Evolutionary conservation across 2,113 vertebrate species (phyloP).

Genomic region (Forbesichthys agassizii): DNA sequence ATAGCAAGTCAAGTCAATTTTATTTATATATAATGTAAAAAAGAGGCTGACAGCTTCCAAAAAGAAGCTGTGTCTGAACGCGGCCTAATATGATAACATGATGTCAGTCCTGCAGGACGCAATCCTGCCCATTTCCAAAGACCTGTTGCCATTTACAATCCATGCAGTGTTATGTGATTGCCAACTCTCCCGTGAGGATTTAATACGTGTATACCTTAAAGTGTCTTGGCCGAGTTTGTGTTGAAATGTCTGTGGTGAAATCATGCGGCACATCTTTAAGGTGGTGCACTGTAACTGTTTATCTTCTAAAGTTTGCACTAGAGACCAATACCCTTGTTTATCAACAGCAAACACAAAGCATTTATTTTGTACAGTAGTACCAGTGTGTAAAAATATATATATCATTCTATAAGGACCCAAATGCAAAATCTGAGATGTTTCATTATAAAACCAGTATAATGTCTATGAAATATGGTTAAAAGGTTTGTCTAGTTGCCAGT

Average conservation of each 20-base stretch:
- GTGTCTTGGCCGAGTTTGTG: slow-evolving; percentile 25
- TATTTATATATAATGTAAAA: too few species aligned
- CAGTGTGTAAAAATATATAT: background rate
- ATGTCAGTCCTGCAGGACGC: background rate
- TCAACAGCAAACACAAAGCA: slow-evolving; percentile 32
- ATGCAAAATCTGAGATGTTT: background rate
- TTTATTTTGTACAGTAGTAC: slow-evolving; percentile 1
- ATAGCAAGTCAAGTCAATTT: too few species aligned
- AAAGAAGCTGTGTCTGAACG: too few species aligned
- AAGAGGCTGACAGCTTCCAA: too few species aligned
- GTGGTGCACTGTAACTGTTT: slow-evolving; percentile 30
- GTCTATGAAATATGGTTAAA: background rate
- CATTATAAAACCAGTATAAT: background rate
- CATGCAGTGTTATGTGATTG: slow-evolving; percentile 26
- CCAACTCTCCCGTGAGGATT: slow-evolving; percentile 30
- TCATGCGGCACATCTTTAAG: slow-evolving; percentile 33
- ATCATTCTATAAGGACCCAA: background rate
- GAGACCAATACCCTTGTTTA: slow-evolving; percentile 13
- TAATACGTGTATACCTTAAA: slow-evolving; percentile 21
- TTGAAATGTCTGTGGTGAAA: slow-evolving; percentile 9
- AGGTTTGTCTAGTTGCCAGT: background rate
- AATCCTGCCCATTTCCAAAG: background rate
- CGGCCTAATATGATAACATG: background rate
- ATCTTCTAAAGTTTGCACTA: slow-evolving; percentile 16
- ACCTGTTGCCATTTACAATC: slow-evolving; percentile 31